Percentiles rank a stretch among this genome's conserved stretches.
phyloP scores from a whole-genome alignment of 2,797 vertebrate species.

The Hydrophis major region DNA sequence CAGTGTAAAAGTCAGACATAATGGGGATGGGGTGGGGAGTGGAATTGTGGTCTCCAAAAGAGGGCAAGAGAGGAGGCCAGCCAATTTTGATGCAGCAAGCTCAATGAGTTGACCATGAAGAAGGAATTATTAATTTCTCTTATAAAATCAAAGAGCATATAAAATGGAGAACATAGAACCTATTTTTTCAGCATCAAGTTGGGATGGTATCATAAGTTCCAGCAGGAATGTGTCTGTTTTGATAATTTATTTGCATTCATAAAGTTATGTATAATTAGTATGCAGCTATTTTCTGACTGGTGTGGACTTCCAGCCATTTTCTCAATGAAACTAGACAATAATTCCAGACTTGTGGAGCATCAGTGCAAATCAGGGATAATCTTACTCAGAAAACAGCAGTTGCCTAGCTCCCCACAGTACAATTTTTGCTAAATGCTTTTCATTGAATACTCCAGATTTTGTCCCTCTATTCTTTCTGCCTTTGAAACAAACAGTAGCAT shows the following conservation, averaged over 20 bases:
- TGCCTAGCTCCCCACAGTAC: neutral
- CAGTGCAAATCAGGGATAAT: neutral
- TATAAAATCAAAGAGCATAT: neutral
- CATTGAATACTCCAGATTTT: neutral
- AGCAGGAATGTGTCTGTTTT: neutral
- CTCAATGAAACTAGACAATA: neutral
- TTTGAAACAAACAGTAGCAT: neutral
- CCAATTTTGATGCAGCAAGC: neutral
- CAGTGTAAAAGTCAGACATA: neutral
- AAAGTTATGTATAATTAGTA: neutral
- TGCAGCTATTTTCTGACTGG: neutral
- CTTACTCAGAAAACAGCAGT: neutral
- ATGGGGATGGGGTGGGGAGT: fast-evolving
- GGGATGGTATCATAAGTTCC: neutral
- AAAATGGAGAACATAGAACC: neutral
- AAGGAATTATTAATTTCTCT: neutral
- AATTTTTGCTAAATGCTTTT: neutral
- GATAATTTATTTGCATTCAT: neutral
- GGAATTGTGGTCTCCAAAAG: neutral
- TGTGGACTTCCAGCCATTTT: neutral
- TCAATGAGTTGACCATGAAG: neutral
- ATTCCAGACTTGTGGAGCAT: neutral
- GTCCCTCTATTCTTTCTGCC: neutral
- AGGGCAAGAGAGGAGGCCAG: neutral
- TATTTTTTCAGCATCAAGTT: neutral